Conservation (phyloP, 2,113 vertebrate species). For the Phoxinus phoxinus region DNA sequence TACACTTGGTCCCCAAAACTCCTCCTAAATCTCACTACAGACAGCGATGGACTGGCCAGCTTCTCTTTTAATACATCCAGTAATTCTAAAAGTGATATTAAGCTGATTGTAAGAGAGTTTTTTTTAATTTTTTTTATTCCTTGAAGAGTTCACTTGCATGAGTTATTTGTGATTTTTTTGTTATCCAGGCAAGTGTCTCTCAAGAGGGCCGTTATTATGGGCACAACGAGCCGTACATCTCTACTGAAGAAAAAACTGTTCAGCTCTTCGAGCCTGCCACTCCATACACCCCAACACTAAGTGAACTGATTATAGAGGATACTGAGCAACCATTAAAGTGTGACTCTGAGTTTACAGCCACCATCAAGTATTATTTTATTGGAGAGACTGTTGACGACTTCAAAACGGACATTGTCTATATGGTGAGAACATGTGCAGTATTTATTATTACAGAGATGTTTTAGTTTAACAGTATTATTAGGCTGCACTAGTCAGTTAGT, state of each 20-base stretch:
- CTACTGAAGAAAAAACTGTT: rapidly evolving
- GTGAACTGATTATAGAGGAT: slow-evolving; percentile 64
- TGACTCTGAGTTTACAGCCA: slow-evolving; percentile 49
- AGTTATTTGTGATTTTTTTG: background rate
- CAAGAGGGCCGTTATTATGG: rapidly evolving
- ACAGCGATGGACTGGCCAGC: slow-evolving; percentile 63
- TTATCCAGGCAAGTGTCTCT: slow-evolving; percentile 52
- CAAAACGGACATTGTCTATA: slow-evolving; percentile 63
- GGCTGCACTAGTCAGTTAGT: too few relatives aligned
- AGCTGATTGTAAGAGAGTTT: slow-evolving; percentile 45
- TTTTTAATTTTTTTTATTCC: background rate
- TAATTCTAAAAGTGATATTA: background rate
- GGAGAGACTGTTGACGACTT: slow-evolving; percentile 59
- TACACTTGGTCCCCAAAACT: background rate
- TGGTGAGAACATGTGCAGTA: slow-evolving; percentile 62
- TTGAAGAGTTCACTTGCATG: background rate
- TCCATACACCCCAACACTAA: slow-evolving; percentile 55
- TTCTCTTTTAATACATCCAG: slow-evolving; percentile 60
- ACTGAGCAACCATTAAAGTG: slow-evolving; percentile 61
- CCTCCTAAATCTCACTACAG: slow-evolving; percentile 70
- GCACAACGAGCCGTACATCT: slow-evolving; percentile 1
- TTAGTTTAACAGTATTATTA: background rate
- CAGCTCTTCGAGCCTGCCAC: slow-evolving; percentile 1
- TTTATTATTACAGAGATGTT: background rate
- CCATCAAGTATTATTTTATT: slow-evolving; percentile 64